These are phyloP conservation scores for Hypomecis atomaria DNA, from an alignment of 2,888 invertebrate species.

Conservation along the genomic window DNA sequence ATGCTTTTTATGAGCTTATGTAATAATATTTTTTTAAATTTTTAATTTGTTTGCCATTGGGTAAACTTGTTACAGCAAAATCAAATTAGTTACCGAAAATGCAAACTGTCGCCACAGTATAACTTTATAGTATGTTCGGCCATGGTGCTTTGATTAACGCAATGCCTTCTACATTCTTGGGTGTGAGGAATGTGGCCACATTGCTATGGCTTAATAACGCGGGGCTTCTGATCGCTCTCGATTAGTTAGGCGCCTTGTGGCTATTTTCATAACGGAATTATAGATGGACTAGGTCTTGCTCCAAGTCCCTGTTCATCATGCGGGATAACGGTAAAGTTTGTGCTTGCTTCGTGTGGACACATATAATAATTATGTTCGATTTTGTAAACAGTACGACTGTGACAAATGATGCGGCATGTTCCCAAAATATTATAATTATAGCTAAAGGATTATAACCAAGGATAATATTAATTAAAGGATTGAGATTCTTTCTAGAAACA, in stretches of 20 bases:
- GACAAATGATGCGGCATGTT: too few relatives aligned
- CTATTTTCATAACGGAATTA: conserved; percentile 29
- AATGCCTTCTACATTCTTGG: conserved; percentile 62
- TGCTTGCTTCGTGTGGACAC: not conserved
- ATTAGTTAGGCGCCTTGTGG: conserved; percentile 21
- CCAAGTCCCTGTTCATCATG: not conserved
- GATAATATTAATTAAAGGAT: too few relatives aligned
- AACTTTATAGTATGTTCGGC: conserved; percentile 30
- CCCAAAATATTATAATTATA: too few relatives aligned
- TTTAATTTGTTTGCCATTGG: too few relatives aligned
- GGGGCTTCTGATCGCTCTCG: conserved; percentile 54
- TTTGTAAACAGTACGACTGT: too few relatives aligned
- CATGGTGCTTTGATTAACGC: conserved; percentile 50
- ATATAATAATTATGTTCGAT: too few relatives aligned
- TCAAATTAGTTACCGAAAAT: conserved; percentile 11
- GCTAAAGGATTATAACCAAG: too few relatives aligned
- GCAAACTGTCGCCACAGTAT: conserved; percentile 11
- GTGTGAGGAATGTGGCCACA: conserved; percentile 56
- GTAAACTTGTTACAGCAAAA: too few relatives aligned
- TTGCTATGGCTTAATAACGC: conserved; percentile 55
- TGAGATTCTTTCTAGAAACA: too few relatives aligned
- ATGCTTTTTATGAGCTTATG: too few relatives aligned
- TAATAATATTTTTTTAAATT: too few relatives aligned
- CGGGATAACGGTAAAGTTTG: not conserved
- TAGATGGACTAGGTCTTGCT: conserved; percentile 2